Conservation (phyloP, 2,888 invertebrate species). For the Ectemnius lituratus region DNA sequence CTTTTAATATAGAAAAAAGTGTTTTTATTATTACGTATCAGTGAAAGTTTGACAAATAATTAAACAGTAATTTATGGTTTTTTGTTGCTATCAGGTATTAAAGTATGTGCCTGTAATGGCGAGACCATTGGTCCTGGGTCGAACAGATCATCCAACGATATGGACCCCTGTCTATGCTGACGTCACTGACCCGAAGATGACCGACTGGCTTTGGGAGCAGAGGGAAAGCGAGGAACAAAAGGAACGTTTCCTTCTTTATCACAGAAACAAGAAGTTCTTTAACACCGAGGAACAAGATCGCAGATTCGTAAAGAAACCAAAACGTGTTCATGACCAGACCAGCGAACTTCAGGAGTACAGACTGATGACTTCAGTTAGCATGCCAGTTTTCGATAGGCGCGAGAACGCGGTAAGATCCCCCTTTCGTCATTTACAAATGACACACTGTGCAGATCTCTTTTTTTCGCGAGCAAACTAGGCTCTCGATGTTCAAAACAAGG, state of each 20-base stretch:
- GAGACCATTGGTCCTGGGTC: conserved; percentile 93
- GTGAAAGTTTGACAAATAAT: too few relatives aligned
- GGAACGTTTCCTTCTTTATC: conserved; percentile 85
- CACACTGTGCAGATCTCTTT: too few relatives aligned
- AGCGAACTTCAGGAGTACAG: conserved; percentile 83
- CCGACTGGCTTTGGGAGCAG: conserved; percentile 93
- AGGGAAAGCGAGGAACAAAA: conserved; percentile 89
- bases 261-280: conserved; percentile 81
- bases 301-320: conserved; percentile 80
- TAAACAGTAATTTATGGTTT: too few relatives aligned
- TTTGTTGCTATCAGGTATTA: conserved; percentile 78
- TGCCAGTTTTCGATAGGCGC: conserved; percentile 94
- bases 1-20: too few relatives aligned
- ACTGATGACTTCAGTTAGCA: conserved; percentile 94
- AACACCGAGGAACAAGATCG: conserved; percentile 83
- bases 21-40: too few relatives aligned
- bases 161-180: conserved; percentile 99
- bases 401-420: conserved; percentile 87
- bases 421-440: conserved; percentile 8
- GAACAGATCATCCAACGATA: conserved; percentile 91
- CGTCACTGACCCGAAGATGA: conserved; percentile 93
- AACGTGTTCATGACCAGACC: conserved; percentile 81
- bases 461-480: conserved; percentile 2
- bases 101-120: conserved; percentile 99
- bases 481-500: conserved; percentile 8